Evolutionary conservation across 2,888 invertebrate genomes (phyloP), one percentile per base, ranked within the genome.

Genomic region (Deilephila porcellus): DNA sequence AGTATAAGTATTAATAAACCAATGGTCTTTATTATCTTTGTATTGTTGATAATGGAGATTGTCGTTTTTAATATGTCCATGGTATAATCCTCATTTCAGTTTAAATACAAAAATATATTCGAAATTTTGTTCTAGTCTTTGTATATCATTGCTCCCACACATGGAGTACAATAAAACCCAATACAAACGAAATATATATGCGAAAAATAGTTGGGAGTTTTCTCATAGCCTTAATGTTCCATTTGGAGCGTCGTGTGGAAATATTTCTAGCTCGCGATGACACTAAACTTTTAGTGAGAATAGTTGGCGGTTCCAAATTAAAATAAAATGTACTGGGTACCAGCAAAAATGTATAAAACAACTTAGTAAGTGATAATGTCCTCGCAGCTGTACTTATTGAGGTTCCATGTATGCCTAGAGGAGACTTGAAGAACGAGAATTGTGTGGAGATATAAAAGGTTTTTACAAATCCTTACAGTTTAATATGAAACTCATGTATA

Each of bases 181-280:
- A 56, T n/a, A 56, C n/a, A n/a, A 56, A 56, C 56, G 11, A 45
- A 45, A 11, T 45, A 45, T 45, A 56, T n/a, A 56, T 56, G 17
- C 56, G 19, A 56, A 19, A 56, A 56, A 56, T 56, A 56, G 56
- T 56, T n/a, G n/a, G n/a, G n/a, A 56, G 56, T 56, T 17, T 56
- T 56, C 5, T n/a, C 19, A 56, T 17, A 19, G 56, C 56, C 56
- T 56, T 56, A 56, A 56, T 60, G 60, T 29, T 25, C 11, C 64
- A 20, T 67, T 64, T 14, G 11, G 45, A 67, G 37, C 64, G n/a
- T 25, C 45, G 45, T 14, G 4, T 67, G 20, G 45, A 45, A 67
- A 67, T 45, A 45, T 67, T 67, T 45, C 45, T 17, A 67, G 64
- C 25, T 67, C 64, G 64, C 25, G 14, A 25, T 67, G 45, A 67